A percentile compares a stretch with the other conserved stretches of the same genome.
Evolutionary conservation across 2,797 vertebrate species (phyloP).

Genomic region (Paramormyrops hopkinsi): DNA sequence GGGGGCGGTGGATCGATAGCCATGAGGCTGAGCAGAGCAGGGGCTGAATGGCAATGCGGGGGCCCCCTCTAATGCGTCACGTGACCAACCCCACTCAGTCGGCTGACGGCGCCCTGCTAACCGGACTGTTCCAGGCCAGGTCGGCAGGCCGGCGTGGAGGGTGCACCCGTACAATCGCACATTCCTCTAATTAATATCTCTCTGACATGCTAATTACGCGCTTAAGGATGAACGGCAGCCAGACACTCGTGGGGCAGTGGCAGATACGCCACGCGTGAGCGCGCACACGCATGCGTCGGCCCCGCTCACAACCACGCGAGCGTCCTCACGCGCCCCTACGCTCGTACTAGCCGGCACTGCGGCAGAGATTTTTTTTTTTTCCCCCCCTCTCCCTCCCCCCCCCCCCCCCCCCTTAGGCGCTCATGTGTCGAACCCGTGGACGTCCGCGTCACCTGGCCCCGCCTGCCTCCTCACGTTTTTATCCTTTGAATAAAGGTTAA

Average conservation of each 20-base stretch:
- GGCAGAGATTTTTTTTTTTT: too few species aligned
- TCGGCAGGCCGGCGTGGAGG: neutral
- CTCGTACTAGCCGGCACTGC: too few species aligned
- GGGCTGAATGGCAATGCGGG: slow-evolving; percentile 54
- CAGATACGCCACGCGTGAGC: slow-evolving; percentile 10
- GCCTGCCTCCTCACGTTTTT: slow-evolving; percentile 62
- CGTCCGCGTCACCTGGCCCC: slow-evolving; percentile 59
- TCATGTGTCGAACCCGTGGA: slow-evolving; percentile 60
- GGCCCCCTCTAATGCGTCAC: slow-evolving; percentile 46
- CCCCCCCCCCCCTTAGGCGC: slow-evolving; percentile 38
- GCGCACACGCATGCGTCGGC: neutral
- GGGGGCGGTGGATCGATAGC: slow-evolving; percentile 48
- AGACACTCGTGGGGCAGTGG: slow-evolving; percentile 26
- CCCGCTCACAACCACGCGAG: neutral
- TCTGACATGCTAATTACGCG: slow-evolving; percentile 32
- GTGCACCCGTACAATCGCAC: slow-evolving; percentile 14
- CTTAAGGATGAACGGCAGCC: neutral
- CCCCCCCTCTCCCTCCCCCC: too few species aligned
- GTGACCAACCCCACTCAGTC: slow-evolving; percentile 20
- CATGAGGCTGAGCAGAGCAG: slow-evolving; percentile 28
- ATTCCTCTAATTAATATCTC: slow-evolving; percentile 34
- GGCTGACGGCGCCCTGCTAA: neutral
- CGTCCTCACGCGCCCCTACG: slow-evolving; percentile 24
- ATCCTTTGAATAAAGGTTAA: slow-evolving; percentile 62
- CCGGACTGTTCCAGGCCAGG: neutral